Percentiles rank a stretch among this genome's conserved stretches.
These are phyloP conservation scores for Nemotelus pantherinus DNA, from an alignment of 2,888 invertebrate genomes.

Conservation along the genomic window DNA sequence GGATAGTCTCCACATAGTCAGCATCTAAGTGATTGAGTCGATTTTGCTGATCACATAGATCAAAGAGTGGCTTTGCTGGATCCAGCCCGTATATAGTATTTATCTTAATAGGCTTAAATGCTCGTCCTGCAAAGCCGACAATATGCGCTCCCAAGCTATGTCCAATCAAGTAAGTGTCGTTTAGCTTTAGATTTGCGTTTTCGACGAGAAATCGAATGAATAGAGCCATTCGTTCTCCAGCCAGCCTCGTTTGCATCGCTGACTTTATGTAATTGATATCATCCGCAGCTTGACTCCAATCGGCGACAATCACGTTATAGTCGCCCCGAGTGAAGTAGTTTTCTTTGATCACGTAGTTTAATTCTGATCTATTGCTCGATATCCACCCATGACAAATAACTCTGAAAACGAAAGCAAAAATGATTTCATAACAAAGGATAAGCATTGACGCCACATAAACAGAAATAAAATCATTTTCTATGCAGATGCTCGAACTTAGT, in stretches of 20 bases:
- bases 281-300: conserved; percentile 69
- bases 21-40: conserved; percentile 58
- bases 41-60: conserved; percentile 53
- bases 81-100: conserved; percentile 66
- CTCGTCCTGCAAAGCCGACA: conserved; percentile 69
- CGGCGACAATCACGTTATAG: conserved; percentile 70
- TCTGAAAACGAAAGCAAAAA: conserved; percentile 8
- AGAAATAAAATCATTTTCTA: neutral
- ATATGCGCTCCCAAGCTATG: conserved; percentile 71
- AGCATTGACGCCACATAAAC: neutral
- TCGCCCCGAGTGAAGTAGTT: conserved; percentile 69
- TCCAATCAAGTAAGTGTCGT: conserved; percentile 67
- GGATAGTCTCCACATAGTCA: conserved; percentile 60
- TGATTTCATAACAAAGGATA: neutral
- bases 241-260: conserved; percentile 60
- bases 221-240: conserved; percentile 57
- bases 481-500: too few relatives aligned
- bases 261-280: conserved; percentile 70
- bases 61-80: conserved; percentile 55
- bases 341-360: conserved; percentile 51
- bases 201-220: conserved; percentile 63
- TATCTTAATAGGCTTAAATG: conserved; percentile 66
- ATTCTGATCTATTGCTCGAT: neutral
- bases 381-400: conserved; percentile 20
- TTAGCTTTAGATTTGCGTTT: conserved; percentile 64